Conservation (phyloP, 2,888 invertebrate species). For the Apamea epomidion region DNA sequence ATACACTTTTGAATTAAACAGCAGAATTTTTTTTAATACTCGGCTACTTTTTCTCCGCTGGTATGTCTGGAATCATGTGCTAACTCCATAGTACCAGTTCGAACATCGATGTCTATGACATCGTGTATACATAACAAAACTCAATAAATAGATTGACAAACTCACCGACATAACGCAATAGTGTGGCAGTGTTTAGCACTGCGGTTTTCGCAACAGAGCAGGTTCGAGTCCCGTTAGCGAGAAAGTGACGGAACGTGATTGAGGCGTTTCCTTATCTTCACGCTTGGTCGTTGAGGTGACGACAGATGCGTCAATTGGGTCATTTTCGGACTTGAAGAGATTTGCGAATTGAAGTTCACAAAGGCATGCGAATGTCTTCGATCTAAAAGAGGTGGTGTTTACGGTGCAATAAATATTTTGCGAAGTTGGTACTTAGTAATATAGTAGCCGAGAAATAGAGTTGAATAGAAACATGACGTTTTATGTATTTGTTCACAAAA, state of each 20-base stretch:
- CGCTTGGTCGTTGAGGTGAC: slow-evolving; percentile 20
- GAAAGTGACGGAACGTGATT: slow-evolving; percentile 65
- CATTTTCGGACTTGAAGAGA: neutral
- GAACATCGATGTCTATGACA: too few relatives aligned
- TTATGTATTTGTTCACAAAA: neutral
- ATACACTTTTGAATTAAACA: neutral
- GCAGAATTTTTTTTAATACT: neutral
- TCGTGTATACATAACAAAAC: neutral
- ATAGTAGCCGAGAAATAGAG: neutral
- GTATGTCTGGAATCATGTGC: neutral
- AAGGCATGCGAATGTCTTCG: neutral
- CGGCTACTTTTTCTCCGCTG: neutral
- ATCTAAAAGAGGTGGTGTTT: neutral
- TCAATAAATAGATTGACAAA: neutral
- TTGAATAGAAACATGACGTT: neutral
- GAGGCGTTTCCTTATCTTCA: slow-evolving; percentile 58
- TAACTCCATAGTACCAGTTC: neutral
- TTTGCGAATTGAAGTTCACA: neutral
- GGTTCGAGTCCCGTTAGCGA: slow-evolving; percentile 64
- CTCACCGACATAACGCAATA: slow-evolving; percentile 37
- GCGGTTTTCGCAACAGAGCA: slow-evolving; percentile 62
- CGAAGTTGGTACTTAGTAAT: neutral
- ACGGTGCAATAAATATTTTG: neutral
- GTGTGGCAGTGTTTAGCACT: slow-evolving; percentile 20
- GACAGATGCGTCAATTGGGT: slow-evolving; percentile 36